phyloP scores from a whole-genome alignment of 1,140 invertebrate genomes.

The Zaprionus ghesquierei region DNA sequence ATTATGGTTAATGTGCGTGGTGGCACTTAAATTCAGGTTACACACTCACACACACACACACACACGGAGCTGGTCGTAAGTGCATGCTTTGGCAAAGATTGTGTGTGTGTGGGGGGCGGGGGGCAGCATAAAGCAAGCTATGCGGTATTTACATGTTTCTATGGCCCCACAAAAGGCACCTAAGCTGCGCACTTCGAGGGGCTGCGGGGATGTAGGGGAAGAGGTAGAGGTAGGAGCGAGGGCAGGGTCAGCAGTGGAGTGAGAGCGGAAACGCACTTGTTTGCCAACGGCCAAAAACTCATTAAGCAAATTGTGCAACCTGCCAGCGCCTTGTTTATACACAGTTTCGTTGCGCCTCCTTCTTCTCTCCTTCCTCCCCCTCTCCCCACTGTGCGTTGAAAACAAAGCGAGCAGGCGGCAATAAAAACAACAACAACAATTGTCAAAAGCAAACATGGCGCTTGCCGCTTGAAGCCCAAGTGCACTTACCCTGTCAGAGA shows the following conservation, averaged over 20 bases:
- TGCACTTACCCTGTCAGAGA: not conserved
- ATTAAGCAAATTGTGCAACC: slow-evolving; percentile 60
- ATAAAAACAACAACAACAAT: slow-evolving; percentile 29
- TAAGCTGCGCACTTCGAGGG: not conserved
- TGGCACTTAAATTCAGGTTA: slow-evolving; percentile 8
- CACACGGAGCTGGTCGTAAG: not conserved
- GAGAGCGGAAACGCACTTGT: not conserved
- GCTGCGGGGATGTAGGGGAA: too few species aligned
- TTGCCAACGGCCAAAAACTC: slow-evolving; percentile 54
- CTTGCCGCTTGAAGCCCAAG: not conserved
- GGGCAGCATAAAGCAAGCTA: not conserved
- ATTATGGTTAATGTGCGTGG: slow-evolving; percentile 19
- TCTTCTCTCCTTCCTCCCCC: not conserved
- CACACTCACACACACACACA: not conserved
- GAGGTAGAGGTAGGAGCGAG: not conserved
- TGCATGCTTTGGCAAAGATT: not conserved
- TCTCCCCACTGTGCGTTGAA: not conserved
- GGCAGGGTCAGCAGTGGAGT: not conserved
- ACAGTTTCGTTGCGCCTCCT: not conserved
- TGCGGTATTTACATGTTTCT: not conserved
- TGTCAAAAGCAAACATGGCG: slow-evolving; percentile 28
- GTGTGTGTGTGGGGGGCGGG: not conserved
- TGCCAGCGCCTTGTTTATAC: slow-evolving; percentile 16
- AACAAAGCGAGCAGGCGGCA: not conserved
- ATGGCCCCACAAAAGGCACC: not conserved